These are phyloP conservation scores for Halyomorpha halys DNA, from an alignment of 1,140 invertebrate species.

Conservation along the genomic window DNA sequence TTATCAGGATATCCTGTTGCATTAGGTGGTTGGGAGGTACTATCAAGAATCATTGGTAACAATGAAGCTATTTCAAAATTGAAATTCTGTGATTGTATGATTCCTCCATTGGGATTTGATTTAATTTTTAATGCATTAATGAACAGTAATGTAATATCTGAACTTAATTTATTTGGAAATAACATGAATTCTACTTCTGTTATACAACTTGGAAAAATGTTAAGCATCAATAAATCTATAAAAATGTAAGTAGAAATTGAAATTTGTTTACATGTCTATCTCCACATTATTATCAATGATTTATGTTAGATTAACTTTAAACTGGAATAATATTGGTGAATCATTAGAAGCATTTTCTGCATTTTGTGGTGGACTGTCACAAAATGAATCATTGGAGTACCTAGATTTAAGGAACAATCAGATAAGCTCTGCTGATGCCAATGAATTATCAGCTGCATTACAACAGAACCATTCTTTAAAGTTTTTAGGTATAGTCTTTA, in stretches of 20 bases:
- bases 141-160: background rate
- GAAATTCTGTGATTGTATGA: background rate
- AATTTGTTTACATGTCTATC: background rate
- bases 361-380: background rate
- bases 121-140: background rate
- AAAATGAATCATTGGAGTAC: background rate
- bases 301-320: background rate
- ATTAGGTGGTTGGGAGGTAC: background rate
- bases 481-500: background rate
- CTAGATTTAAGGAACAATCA: slow-evolving; percentile 3
- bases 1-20: background rate
- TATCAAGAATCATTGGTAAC: background rate
- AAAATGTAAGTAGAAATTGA: background rate
- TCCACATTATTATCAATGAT: background rate
- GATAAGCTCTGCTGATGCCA: background rate
- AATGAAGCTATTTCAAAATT: background rate
- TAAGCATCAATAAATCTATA: background rate
- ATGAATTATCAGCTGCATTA: background rate
- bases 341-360: slow-evolving; percentile 2
- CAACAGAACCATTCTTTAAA: background rate
- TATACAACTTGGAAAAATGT: slow-evolving; percentile 3
- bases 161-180: slow-evolving; percentile 1
- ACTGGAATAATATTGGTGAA: slow-evolving; percentile 1
- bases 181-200: background rate
- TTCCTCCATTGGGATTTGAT: background rate